These are phyloP conservation scores for Tridacna gigas DNA, from an alignment of 2,888 invertebrate species.

Conservation along the genomic window DNA sequence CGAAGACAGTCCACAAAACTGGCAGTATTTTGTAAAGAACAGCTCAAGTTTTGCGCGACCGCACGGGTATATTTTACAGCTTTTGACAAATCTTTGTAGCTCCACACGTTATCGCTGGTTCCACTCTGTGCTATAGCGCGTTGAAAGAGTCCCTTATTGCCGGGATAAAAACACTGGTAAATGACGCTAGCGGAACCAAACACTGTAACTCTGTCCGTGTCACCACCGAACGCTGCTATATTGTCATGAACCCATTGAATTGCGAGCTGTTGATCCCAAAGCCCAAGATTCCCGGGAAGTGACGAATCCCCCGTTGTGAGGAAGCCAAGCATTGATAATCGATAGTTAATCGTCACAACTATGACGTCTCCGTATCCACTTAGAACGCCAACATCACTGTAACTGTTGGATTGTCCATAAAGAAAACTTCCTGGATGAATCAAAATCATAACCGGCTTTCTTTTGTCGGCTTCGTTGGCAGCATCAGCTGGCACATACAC, in stretches of 20 bases:
- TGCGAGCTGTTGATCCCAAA: conserved; percentile 23
- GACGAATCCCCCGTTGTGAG: not conserved
- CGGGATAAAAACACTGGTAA: conserved; percentile 18
- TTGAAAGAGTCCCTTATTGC: conserved; percentile 48
- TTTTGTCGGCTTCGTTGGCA: not conserved
- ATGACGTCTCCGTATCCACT: conserved; percentile 11
- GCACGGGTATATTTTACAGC: conserved; percentile 6
- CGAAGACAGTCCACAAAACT: not conserved
- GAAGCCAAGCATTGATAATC: conserved; percentile 5
- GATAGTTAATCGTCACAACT: conserved; percentile 15
- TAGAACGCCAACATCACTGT: not conserved
- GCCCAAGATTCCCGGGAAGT: conserved; percentile 9
- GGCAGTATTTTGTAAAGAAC: not conserved
- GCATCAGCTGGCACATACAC: conserved; percentile 43
- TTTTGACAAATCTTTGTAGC: not conserved
- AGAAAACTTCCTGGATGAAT: conserved; percentile 13
- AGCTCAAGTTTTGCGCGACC: not conserved
- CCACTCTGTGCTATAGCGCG: conserved; percentile 25
- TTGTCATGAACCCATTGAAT: conserved; percentile 19
- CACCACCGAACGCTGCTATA: conserved; percentile 15
- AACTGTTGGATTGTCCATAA: conserved; percentile 23
- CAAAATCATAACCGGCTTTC: conserved; percentile 31
- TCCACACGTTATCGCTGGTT: not conserved
- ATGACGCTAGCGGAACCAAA: conserved; percentile 18
- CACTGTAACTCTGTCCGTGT: not conserved